Evolutionary conservation across 2,888 invertebrate species (phyloP), one percentile per base, ranked within the genome.

Genomic region (Andrena dorsata): DNA sequence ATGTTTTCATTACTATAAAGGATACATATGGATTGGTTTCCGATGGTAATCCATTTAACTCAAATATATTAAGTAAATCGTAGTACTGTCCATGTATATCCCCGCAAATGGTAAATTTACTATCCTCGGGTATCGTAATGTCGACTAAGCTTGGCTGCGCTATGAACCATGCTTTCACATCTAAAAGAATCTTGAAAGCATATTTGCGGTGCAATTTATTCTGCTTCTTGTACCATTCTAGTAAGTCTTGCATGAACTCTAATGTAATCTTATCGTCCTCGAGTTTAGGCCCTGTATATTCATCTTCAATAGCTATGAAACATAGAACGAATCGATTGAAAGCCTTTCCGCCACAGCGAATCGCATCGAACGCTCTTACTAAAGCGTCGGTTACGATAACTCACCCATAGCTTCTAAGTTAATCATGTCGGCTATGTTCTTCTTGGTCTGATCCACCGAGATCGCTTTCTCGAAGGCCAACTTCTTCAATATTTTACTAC

Each of bases 81-180:
- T 98, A 99, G 95, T 96, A 99, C 94, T 99, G 99, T 73, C 99
- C 99, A 93, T 99, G 99, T 88, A 99, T 98, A 94, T 99, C 99
- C 13, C 99, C 99, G 94, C 99, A 99, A 69, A 99, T 97, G 58
- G 99, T 99, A 94, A 99, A 99, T 94, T 99, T 99, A 81, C 96
- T 95, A 47, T 97, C 96, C 91, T 97, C 97, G 2, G 97, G 96
- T 87, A 99, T 97, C 83, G 95, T 95, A 74, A 99, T 97, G 93
- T 99, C 98, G 2, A 99, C 96, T 86, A 99, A 94, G 10, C 98
- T 97, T 30, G 98, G 97, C 92, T 97, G 97, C 72, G 95, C 95
- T 95, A 96, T 96, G 90, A 99, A 97, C 93, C 97, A 97, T 16
- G 96, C 95, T 94, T 98, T 98, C 16, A 98, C 96, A 90, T 99